Evolutionary conservation across 2,797 vertebrate genomes (phyloP).

Genomic region (Neosilurus hyrtlii): DNA sequence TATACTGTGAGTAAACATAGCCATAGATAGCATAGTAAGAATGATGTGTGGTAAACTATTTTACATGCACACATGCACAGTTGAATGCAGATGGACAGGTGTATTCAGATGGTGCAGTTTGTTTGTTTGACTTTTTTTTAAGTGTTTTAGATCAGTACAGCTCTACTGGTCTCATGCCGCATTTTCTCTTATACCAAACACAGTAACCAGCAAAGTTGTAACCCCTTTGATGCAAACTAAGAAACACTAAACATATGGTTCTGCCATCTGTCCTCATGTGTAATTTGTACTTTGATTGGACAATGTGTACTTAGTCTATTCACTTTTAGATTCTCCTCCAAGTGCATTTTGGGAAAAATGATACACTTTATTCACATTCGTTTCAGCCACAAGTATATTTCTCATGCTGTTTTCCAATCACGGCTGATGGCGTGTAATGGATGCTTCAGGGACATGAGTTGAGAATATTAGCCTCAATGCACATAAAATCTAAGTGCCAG

Average conservation of each 20-base stretch:
- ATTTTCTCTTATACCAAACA: background rate
- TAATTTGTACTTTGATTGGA: background rate
- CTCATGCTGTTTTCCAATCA: background rate
- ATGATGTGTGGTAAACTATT: background rate
- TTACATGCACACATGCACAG: background rate
- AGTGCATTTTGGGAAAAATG: background rate
- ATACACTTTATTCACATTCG: background rate
- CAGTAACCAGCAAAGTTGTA: background rate
- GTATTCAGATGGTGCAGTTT: background rate
- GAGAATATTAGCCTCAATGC: background rate
- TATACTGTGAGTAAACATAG: conserved; percentile 8
- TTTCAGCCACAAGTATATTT: background rate
- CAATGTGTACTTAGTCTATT: background rate
- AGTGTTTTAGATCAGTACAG: background rate
- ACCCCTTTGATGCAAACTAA: background rate
- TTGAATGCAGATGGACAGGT: background rate
- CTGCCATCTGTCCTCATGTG: background rate
- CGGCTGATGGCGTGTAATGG: background rate
- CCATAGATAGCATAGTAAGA: background rate
- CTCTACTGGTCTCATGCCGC: background rate
- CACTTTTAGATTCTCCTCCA: background rate
- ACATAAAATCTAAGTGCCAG: background rate
- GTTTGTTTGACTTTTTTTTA: background rate
- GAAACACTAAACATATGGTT: background rate
- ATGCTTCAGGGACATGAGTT: background rate